Conservation (phyloP, 1,140 invertebrate genomes). For the Pachypsylla venusta region DNA sequence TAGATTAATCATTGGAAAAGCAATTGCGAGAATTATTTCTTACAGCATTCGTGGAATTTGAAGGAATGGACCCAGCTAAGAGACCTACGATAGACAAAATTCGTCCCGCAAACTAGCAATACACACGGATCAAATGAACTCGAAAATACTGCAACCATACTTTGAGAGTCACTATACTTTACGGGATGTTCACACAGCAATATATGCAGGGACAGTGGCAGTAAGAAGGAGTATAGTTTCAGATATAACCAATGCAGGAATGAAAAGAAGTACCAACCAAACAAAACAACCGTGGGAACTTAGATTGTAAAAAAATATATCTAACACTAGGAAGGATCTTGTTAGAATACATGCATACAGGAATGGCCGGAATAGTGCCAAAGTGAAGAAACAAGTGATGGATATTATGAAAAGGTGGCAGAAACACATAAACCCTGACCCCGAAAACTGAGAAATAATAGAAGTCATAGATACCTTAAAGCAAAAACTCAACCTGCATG, state of each 20-base stretch:
- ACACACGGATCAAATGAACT: neutral
- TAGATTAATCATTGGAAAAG: too few species aligned
- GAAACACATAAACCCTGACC: neutral
- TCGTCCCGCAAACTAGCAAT: neutral
- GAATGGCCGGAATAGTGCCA: neutral
- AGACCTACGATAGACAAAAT: neutral
- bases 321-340: neutral
- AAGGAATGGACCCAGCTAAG: neutral
- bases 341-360: neutral
- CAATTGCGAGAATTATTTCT: neutral
- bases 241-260: neutral
- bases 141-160: neutral
- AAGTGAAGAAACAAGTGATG: neutral
- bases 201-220: neutral
- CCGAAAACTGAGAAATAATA: neutral
- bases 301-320: neutral
- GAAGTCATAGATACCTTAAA: neutral
- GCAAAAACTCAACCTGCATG: neutral
- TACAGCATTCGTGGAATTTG: neutral
- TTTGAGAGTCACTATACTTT: neutral
- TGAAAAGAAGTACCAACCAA: neutral
- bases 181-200: neutral
- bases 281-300: neutral
- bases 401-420: neutral
- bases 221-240: neutral